Base-by-base conservation (phyloP, 2,888 invertebrate species). In the Trichogramma dendrolimi region DNA sequence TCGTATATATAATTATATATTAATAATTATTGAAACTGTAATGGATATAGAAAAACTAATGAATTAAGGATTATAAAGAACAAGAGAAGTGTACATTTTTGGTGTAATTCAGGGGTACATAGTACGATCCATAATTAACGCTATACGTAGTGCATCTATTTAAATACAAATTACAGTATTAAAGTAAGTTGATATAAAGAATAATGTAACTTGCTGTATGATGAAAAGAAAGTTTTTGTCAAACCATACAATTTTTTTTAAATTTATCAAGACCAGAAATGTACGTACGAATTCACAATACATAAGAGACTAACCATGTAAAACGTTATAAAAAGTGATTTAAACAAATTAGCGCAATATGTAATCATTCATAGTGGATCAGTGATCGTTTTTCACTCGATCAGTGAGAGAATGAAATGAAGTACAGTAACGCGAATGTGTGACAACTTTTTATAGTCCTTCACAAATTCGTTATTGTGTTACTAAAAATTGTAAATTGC, bases 311-410 rank as follows among this genome's bases (percentile, higher is more conserved):
- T 42, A 52, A 40, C 60, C 54, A 38, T 27, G 27, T 59, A 59
- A 55, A 57, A 27, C 49, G 59, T 58, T 27, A 38, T 59, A 59
- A 55, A 57, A 27, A 52, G 59, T 58, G 57, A 44, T 57, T 11
- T 59, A 51, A 63, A 58, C 52, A 47, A 54, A 56, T 59, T 66
- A 66, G 65, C 63, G 63, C 65, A 66, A 66, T 66, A 66, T 66
- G 48, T 66, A 66, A 66, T 66, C 65, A 63, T 59, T 11, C 51
- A 61, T 66, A 66, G 65, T 60, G 27, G 60, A 65, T 27, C 52
- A 61, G 58, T 47, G 43, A 58, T 52, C 42, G 60, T 61, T 59
- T 27, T 61, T 66, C 48, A 41, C 59, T 49, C 46, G 61, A 61
- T 57, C 63, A 57, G 59, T 48, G 57, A 57, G 27, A 27, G 61